These are phyloP conservation scores for Oreohelix idahoensis DNA, from an alignment of 1,140 invertebrate species.

Conservation along the genomic window DNA sequence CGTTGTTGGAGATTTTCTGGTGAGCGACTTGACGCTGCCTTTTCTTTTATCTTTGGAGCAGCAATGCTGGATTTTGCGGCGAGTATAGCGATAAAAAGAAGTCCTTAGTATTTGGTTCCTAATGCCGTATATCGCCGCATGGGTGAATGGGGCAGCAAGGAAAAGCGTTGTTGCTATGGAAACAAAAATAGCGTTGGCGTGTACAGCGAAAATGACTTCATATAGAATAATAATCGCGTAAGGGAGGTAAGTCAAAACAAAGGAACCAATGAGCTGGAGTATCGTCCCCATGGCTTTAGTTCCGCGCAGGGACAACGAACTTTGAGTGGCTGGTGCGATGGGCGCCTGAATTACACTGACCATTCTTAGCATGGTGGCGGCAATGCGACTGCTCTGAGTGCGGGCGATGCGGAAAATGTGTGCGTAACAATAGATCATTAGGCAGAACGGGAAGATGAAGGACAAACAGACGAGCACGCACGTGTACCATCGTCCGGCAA, in stretches of 20 bases:
- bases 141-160: constrained; percentile 59
- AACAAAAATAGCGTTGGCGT: constrained; percentile 45
- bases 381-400: constrained; percentile 63
- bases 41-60: constrained; percentile 53
- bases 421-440: constrained; percentile 62
- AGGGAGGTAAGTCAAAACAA: constrained; percentile 60
- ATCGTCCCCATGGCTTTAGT: constrained; percentile 64
- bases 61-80: constrained; percentile 53
- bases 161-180: constrained; percentile 57
- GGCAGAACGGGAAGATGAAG: constrained; percentile 53
- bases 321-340: constrained; percentile 50
- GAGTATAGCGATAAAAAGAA: constrained; percentile 56
- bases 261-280: constrained; percentile 62
- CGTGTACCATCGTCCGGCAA: constrained; percentile 53
- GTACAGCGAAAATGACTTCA: constrained; percentile 40
- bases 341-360: constrained; percentile 64
- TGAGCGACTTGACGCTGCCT: constrained; percentile 55
- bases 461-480: constrained; percentile 47
- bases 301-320: constrained; percentile 53
- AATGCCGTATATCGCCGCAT: constrained; percentile 61
- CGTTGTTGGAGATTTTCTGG: constrained; percentile 39
- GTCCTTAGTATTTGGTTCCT: constrained; percentile 60
- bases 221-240: constrained; percentile 56
- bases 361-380: constrained; percentile 65
- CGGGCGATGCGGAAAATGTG: constrained; percentile 64